These are phyloP conservation scores for Harpegnathos saltator DNA, from an alignment of 1,140 invertebrate species.

Conservation along the genomic window DNA sequence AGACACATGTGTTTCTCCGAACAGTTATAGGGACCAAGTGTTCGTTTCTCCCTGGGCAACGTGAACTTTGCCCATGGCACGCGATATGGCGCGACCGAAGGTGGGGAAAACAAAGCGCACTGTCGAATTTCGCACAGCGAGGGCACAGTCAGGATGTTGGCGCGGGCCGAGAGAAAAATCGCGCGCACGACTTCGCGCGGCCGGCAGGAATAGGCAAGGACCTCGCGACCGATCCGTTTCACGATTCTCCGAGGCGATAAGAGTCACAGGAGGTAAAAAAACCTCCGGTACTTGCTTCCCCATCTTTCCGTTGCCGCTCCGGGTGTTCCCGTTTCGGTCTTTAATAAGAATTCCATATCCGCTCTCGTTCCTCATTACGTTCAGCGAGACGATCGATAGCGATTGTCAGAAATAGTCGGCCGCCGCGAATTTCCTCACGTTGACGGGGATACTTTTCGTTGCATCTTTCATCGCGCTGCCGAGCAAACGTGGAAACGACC, in stretches of 20 bases:
- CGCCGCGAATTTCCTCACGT: neutral
- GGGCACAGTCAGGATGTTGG: slow-evolving; percentile 39
- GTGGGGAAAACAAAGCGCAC: slow-evolving; percentile 34
- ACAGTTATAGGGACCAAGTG: slow-evolving; percentile 79
- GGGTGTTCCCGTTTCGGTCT: neutral
- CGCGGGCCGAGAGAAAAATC: slow-evolving; percentile 68
- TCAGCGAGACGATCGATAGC: slow-evolving; percentile 16
- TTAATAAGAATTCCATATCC: slow-evolving; percentile 32
- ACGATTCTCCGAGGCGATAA: neutral
- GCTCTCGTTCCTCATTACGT: neutral
- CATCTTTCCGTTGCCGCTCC: neutral
- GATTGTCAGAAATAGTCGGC: slow-evolving; percentile 9
- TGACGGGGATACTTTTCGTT: neutral
- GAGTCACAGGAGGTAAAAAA: neutral
- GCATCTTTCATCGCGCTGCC: slow-evolving; percentile 26
- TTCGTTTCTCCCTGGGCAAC: slow-evolving; percentile 71
- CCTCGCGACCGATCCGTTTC: neutral
- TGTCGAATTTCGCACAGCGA: slow-evolving; percentile 48
- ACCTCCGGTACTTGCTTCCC: neutral
- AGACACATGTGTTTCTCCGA: slow-evolving; percentile 57
- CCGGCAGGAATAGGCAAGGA: neutral
- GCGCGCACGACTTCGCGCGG: neutral
- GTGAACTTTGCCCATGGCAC: slow-evolving; percentile 41
- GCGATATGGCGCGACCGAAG: slow-evolving; percentile 22
- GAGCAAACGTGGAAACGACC: neutral